These are phyloP conservation scores for Camponotus fellah DNA, from an alignment of 2,888 invertebrate species.

Conservation along the genomic window DNA sequence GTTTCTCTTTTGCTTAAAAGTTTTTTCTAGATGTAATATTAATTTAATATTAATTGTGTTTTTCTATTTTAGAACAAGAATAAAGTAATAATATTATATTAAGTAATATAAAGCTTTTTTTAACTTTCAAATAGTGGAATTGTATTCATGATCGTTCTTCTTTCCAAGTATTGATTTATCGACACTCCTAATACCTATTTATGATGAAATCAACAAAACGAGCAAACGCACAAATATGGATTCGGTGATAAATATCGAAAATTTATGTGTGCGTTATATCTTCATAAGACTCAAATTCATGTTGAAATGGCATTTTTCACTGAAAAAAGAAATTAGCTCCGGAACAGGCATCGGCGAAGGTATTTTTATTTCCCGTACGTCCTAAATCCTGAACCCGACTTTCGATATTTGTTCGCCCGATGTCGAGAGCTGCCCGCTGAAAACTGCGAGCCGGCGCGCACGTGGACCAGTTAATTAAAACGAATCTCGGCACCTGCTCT, in stretches of 20 bases:
- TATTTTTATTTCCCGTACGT: conserved; percentile 11
- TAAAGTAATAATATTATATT: neutral
- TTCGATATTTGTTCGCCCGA: conserved; percentile 6
- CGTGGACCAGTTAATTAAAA: conserved; percentile 61
- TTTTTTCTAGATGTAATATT: neutral
- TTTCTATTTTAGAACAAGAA: neutral
- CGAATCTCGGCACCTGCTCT: conserved; percentile 55
- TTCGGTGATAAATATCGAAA: neutral
- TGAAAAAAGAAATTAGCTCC: neutral
- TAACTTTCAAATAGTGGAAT: neutral
- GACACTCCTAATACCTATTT: neutral
- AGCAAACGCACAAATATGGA: neutral
- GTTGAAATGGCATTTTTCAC: conserved; percentile 1
- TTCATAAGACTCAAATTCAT: neutral
- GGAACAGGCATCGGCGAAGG: neutral
- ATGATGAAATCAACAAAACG: neutral
- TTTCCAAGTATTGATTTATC: neutral
- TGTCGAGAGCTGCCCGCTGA: conserved; percentile 16
- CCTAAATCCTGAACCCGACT: conserved; percentile 7
- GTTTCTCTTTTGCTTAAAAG: neutral
- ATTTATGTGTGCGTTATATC: neutral
- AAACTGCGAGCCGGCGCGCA: conserved; percentile 29
- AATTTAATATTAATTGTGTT: neutral
- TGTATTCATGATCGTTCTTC: neutral
- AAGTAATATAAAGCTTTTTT: neutral